phyloP scores from a whole-genome alignment of 1,140 invertebrate genomes.

The Platyscapa corneri region DNA sequence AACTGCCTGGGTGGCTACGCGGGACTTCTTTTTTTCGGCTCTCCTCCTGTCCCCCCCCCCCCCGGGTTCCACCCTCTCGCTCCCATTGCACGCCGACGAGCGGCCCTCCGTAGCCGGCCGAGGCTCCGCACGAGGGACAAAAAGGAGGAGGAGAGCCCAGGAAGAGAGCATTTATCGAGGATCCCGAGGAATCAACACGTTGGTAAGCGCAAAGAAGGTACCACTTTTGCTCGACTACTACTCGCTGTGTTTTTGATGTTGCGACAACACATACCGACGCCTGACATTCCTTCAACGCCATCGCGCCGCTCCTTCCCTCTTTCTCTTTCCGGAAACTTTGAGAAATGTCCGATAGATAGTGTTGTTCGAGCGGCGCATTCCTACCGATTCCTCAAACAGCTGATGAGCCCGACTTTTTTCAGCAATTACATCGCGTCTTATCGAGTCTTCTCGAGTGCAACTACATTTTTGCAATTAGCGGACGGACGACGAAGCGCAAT shows the following conservation, averaged over 20 bases:
- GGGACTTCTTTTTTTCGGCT: conserved; percentile 15
- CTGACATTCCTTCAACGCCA: not conserved
- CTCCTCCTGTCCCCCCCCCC: conserved; percentile 34
- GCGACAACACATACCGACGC: not conserved
- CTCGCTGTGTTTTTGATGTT: not conserved
- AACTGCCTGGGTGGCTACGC: conserved; percentile 67
- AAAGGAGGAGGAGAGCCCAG: not conserved
- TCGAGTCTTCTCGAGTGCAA: no score
- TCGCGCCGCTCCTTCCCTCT: no score
- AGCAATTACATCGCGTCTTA: no score
- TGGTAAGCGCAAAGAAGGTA: conserved; percentile 27
- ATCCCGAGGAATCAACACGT: conserved; percentile 55
- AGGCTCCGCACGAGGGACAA: not conserved
- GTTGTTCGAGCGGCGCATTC: no score
- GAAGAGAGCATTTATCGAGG: conserved; percentile 42
- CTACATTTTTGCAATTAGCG: no score
- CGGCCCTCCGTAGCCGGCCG: no score
- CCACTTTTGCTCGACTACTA: not conserved
- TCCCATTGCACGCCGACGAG: not conserved
- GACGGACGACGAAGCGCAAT: no score
- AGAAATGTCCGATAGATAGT: no score
- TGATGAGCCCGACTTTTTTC: no score
- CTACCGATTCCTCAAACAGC: no score
- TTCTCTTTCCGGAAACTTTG: no score
- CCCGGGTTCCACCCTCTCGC: conserved; percentile 10